Base-by-base conservation (phyloP, 2,797 vertebrate species). In the Perdix hodgsoniae region DNA sequence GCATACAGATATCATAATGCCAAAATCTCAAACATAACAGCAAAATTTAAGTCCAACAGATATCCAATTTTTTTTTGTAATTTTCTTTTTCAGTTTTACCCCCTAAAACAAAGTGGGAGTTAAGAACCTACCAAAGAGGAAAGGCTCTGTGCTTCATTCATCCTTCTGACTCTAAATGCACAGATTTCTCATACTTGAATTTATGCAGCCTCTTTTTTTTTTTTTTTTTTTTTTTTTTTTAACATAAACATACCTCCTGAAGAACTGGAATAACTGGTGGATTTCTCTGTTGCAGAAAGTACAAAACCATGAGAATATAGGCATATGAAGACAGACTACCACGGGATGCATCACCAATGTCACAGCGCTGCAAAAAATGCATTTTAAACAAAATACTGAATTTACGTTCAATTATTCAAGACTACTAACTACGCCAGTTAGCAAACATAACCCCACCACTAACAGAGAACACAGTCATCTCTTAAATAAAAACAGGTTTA, bases 281-380 rank as follows among this genome's bases (percentile, higher is more conserved):
- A 88, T 99, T 98, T 94, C 99, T 98, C 97, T 99, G 99, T 97
- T 99, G 99, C 63, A 99, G 98, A 93, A 99, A 99, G 98, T 99
- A 99, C 83, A 99, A 98, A 97, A 99, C 99, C 99, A 99, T 99
- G 88, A 99, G 99, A 95, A 99, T 99, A 96, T 99, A 99, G 29
- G 99, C 99, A 40, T 99, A 99, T 1, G 99, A 99, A 6, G 99
- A 99, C 35, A 99, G 98, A 90, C 99, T 99, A 93, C 99, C 99
- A 94, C 99, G 98, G 91, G 99, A 99, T 21, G 99, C 99, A 52
- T 99, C 99, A 5, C 99, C 99, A 37, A 99, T 99, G 97, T 99
- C 99, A 60, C 99, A 99, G 96, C 99, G 98, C 99, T 99, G 95
- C 52, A 95, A 94, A 94, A 90, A 69, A 92, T 1, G 92, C 15